A percentile compares a stretch with the other conserved stretches of the same genome.
These are phyloP conservation scores for Rhagium mordax DNA, from an alignment of 2,888 invertebrate species.

Conservation along the genomic window DNA sequence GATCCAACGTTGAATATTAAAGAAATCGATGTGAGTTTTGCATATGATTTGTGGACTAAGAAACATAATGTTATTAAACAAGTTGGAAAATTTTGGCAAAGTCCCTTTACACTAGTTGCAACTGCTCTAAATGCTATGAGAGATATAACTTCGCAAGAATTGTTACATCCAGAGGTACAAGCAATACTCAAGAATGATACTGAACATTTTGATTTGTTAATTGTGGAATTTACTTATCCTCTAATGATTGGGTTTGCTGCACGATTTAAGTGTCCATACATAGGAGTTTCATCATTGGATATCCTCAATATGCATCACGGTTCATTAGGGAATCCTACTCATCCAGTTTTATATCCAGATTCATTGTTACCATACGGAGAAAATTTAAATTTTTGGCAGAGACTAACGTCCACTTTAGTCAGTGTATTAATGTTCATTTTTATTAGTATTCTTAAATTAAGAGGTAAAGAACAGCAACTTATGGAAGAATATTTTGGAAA, in stretches of 20 bases:
- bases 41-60: constrained; percentile 17
- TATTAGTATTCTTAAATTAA: too few species aligned
- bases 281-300: not conserved
- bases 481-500: constrained; percentile 56
- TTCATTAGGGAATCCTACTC: not conserved
- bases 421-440: not conserved
- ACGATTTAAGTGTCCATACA: not conserved
- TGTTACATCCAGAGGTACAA: constrained; percentile 15
- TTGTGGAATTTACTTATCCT: not conserved
- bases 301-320: not conserved
- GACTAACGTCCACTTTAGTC: constrained; percentile 46
- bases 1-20: constrained; percentile 60
- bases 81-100: constrained; percentile 8
- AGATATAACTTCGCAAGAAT: constrained; percentile 43
- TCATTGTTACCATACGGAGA: not conserved
- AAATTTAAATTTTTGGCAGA: constrained; percentile 59
- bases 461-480: not conserved
- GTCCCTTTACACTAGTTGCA: constrained; percentile 2
- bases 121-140: constrained; percentile 17
- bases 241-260: not conserved
- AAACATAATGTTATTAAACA: not conserved
- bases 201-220: not conserved
- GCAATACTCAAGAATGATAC: constrained; percentile 44
- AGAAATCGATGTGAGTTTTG: constrained; percentile 50
- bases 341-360: not conserved